A percentile compares a stretch with the other conserved stretches of the same genome.
phyloP scores from a whole-genome alignment of 2,797 vertebrate species.

The Erpetoichthys calabaricus region DNA sequence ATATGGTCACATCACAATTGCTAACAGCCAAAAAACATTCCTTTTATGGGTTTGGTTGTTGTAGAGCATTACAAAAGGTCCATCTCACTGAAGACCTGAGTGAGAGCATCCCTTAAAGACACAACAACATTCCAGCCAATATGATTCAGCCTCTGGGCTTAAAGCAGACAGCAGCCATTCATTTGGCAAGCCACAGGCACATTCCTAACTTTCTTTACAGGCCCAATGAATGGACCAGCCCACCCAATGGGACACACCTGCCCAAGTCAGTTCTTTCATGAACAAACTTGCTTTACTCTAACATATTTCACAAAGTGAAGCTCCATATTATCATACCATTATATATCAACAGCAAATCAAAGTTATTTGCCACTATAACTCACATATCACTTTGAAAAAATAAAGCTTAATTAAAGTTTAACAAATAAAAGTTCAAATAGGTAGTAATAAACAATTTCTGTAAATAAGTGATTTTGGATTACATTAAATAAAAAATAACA shows the following conservation, averaged over 20 bases:
- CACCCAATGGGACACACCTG: constrained; percentile 7
- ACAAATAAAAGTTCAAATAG: no score
- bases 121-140: constrained; percentile 51
- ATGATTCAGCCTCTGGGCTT: constrained; percentile 49
- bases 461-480: no score
- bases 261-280: constrained; percentile 1
- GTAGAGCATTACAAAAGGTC: constrained; percentile 26
- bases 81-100: constrained; percentile 37
- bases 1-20: no score
- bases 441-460: no score
- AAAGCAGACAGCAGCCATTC: constrained; percentile 46
- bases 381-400: no score
- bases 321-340: no score
- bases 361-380: no score
- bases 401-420: no score
- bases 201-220: constrained; percentile 63
- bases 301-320: background rate
- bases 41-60: no score
- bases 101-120: constrained; percentile 52
- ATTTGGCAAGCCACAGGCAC: constrained; percentile 46
- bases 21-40: no score
- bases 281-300: background rate
- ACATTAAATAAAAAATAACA: no score
- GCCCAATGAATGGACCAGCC: constrained; percentile 22
- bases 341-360: no score